Base-by-base conservation (phyloP, 2,888 invertebrate species). In the Limnephilus auricula region DNA sequence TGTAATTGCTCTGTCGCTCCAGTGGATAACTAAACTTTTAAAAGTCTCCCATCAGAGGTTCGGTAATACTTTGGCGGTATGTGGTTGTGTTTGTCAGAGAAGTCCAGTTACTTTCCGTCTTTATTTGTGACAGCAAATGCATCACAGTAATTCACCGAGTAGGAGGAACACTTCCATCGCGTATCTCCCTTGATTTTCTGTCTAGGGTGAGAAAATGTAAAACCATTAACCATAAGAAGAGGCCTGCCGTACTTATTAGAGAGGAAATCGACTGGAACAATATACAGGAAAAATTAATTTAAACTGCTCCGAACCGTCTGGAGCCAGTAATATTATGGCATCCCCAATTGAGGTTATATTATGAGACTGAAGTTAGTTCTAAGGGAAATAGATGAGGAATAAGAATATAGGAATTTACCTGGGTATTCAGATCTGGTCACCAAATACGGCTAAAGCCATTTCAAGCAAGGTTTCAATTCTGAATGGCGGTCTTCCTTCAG, bases 161-260 rank as follows among this genome's bases (percentile, higher is more conserved):
- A 65, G 15, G 87, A 87, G 18, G 87, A 87, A 12, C 87, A 87
- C 31, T 87, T 65, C 87, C 87, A 87, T 34, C 87, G 50, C 12
- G 34, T 32, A 12, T 15, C 31, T 15, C 78, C 32, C 1, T 25
- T 2, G 10, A 6, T 18, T 32, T 78, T 88, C n/a, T 32, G 4
- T 34, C 13, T 45, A 18, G 45, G 45, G 12, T 45, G 45, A 6
- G 30, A 86, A 31, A 86, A 86, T 3, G 86, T 86, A 18, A 31
- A 86, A 1, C 86, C 86, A 31, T 86, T 31, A 3, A 86, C 50
- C 45, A 86, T 45, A 13, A 86, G 50, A 37, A 90, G 89, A 45
- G 80, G 83, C 13, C 34, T 65, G 6, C 65, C 65, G 13, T n/a
- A 2, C 31, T 25, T 12, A 50, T 12, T 83, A 5, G 50, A 45